A percentile compares a stretch with the other conserved stretches of the same genome.
Conservation (phyloP, 1,140 invertebrate genomes). For the Zophobas morio region DNA sequence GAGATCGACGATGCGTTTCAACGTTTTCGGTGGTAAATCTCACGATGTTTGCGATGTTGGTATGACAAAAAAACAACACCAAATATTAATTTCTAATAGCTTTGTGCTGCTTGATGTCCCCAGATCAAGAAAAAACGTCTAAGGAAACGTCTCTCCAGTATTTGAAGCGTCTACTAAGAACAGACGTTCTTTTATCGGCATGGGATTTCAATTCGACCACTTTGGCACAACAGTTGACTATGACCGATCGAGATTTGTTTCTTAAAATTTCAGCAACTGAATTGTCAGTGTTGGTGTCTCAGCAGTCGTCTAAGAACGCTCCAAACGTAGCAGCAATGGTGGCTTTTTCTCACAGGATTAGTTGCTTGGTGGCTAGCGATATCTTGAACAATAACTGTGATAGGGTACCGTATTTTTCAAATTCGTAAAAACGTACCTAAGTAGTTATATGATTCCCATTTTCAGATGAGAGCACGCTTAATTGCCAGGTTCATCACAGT, state of each 20-base stretch:
- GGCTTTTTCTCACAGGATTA: constrained; percentile 71
- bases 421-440: constrained; percentile 32
- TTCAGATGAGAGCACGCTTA: constrained; percentile 69
- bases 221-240: constrained; percentile 70
- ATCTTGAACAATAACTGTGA: constrained; percentile 66
- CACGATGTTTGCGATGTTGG: constrained; percentile 26
- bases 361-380: constrained; percentile 70
- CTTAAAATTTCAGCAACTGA: constrained; percentile 68
- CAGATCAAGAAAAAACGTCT: constrained; percentile 29
- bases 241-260: constrained; percentile 72
- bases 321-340: constrained; percentile 71
- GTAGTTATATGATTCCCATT: too few relatives aligned
- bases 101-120: constrained; percentile 31
- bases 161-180: constrained; percentile 63
- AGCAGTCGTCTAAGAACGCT: constrained; percentile 69
- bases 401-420: constrained; percentile 60
- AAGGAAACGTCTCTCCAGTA: constrained; percentile 60
- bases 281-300: constrained; percentile 66
- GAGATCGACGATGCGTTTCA: constrained; percentile 17
- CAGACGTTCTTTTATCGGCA: constrained; percentile 67
- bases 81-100: constrained; percentile 52
- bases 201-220: constrained; percentile 72
- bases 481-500: constrained; percentile 71
- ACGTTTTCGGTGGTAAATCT: background rate
- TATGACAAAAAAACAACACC: background rate